A percentile compares a stretch with the other conserved stretches of the same genome.
Conservation (phyloP, 2,888 invertebrate genomes). For the Hirtodrosophila trivittata region DNA sequence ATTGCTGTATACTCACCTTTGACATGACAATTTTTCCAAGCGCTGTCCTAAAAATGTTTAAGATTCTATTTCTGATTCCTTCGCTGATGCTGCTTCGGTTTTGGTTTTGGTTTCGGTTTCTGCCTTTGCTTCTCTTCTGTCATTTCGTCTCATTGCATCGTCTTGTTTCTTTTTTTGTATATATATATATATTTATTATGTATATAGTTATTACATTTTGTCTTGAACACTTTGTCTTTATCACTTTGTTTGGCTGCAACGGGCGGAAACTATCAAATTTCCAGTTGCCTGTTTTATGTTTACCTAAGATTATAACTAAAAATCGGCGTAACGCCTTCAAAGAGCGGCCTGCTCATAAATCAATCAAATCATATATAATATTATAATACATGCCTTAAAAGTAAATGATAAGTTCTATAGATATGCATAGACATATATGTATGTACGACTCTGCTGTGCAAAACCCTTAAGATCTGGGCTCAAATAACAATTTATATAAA, state of each 20-base stretch:
- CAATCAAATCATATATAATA: slow-evolving; percentile 52
- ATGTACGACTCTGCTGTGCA: background rate
- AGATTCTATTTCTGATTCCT: slow-evolving; percentile 21
- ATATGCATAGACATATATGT: slow-evolving; percentile 4
- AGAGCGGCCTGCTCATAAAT: slow-evolving; percentile 38
- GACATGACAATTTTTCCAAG: slow-evolving; percentile 54
- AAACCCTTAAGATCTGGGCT: slow-evolving; percentile 1
- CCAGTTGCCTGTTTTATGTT: slow-evolving; percentile 31
- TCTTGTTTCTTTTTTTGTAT: slow-evolving; percentile 32
- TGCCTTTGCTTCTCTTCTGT: background rate
- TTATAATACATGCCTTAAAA: slow-evolving; percentile 62
- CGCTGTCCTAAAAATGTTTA: slow-evolving; percentile 35
- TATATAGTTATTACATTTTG: slow-evolving; percentile 69
- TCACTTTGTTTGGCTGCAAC: slow-evolving; percentile 72
- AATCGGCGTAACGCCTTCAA: slow-evolving; percentile 14
- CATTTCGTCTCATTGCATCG: background rate
- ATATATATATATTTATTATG: slow-evolving; percentile 45
- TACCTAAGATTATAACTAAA: slow-evolving; percentile 11
- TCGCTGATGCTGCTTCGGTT: slow-evolving; percentile 11
- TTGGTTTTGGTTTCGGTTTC: background rate
- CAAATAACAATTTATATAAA: slow-evolving; percentile 42
- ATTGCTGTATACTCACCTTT: slow-evolving; percentile 63
- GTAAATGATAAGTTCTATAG: slow-evolving; percentile 37
- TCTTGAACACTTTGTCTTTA: slow-evolving; percentile 77
- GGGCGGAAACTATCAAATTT: slow-evolving; percentile 57